Percentiles rank a stretch among this genome's conserved stretches.
Conservation (phyloP, 2,888 invertebrate genomes). For the Allolobophora icterica region DNA sequence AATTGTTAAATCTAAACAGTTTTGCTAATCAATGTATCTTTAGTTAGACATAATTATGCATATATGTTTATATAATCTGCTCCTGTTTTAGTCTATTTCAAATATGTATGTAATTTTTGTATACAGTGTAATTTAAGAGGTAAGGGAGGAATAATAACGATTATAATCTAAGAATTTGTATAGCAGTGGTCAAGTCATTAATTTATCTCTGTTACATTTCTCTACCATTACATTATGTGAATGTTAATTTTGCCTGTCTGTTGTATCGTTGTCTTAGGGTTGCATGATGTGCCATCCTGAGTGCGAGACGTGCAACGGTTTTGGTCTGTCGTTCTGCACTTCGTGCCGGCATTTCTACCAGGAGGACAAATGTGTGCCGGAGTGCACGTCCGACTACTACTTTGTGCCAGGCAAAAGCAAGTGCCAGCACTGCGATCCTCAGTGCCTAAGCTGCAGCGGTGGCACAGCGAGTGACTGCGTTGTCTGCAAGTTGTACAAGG, state of each 20-base stretch:
- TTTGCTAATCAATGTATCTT: no score
- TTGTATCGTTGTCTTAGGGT: conserved; percentile 66
- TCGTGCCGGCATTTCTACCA: conserved; percentile 85
- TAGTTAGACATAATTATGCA: no score
- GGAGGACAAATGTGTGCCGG: conserved; percentile 64
- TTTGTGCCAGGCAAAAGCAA: conserved; percentile 77
- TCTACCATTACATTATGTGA: background rate
- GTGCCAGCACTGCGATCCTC: conserved; percentile 79
- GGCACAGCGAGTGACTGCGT: conserved; percentile 54
- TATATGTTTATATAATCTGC: no score
- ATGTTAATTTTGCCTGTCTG: background rate
- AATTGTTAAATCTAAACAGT: no score
- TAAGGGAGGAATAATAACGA: no score
- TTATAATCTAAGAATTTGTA: no score
- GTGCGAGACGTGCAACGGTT: conserved; percentile 86
- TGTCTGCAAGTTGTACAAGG: conserved; percentile 54
- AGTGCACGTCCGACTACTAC: conserved; percentile 72
- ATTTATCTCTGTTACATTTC: no score
- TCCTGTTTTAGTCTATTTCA: no score
- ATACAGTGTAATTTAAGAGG: no score
- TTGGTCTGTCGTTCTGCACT: conserved; percentile 83
- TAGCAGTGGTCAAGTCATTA: no score
- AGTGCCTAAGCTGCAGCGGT: conserved; percentile 76
- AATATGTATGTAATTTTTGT: no score
- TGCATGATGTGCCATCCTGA: conserved; percentile 89